Evolutionary conservation across 2,888 invertebrate species (phyloP).

Genomic region (Poecilus cupreus): DNA sequence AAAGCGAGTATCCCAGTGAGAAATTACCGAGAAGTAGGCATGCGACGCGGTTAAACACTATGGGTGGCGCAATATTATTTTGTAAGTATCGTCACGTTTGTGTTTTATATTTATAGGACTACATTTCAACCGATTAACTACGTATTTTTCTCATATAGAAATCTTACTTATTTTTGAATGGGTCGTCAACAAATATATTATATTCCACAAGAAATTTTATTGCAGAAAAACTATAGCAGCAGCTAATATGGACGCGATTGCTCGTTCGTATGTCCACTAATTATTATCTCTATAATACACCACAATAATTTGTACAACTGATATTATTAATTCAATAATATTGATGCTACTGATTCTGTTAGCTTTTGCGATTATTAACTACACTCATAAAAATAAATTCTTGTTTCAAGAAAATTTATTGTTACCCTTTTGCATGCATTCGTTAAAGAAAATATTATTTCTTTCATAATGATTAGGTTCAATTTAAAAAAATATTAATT

Average conservation of each 20-base stretch:
- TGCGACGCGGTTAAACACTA: constrained; percentile 19
- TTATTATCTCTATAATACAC: no score
- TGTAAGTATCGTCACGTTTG: constrained; percentile 51
- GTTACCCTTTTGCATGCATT: no score
- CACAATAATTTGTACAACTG: no score
- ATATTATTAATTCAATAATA: no score
- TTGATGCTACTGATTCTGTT: no score
- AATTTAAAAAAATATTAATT: no score
- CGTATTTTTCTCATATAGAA: constrained; percentile 48
- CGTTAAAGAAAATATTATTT: no score
- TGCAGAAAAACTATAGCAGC: constrained; percentile 6
- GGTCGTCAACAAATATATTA: constrained; percentile 35
- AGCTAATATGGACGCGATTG: constrained; percentile 10
- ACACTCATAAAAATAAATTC: no score
- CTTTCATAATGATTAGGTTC: no score
- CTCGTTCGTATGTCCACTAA: not conserved
- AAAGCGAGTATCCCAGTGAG: constrained; percentile 25
- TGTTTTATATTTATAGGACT: constrained; percentile 54
- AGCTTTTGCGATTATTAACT: no score
- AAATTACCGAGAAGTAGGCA: constrained; percentile 31
- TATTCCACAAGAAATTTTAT: constrained; percentile 30
- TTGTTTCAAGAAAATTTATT: no score
- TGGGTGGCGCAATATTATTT: constrained; percentile 55
- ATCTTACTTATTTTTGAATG: constrained; percentile 50
- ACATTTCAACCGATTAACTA: constrained; percentile 38